Evolutionary conservation across 92 coral and sea anemone species (phyloP), one percentile per base, ranked within the genome.

Genomic region (Epizoanthus rinbou): DNA sequence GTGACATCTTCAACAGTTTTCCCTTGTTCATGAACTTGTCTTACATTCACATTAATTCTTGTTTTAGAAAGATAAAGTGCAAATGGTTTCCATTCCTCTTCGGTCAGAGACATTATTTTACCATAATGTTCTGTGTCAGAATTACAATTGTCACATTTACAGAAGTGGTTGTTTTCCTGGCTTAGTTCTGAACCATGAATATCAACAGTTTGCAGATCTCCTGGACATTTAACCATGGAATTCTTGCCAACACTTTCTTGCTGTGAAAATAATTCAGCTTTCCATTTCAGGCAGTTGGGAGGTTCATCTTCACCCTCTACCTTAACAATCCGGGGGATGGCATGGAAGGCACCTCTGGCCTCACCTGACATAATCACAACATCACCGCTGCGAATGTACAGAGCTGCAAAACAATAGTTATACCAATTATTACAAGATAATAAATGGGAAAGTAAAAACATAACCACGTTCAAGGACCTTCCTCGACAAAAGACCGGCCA

Each of bases 331-430:
- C 99, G 91, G 5, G 99, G 99, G 14, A 96, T 97, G 24, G 99
- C 99, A 75, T 96, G 99, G 75, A 93, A 96, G 47, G 99, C 99
- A 59, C 89, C 90, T 58, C 99, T 88, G 45, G 99, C 86, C 68
- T 93, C 90, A 6, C 90, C 92, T 19, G 99, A 93, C 99, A 96
- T 96, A 4, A 96, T 91, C 54, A 94, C 85, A 58, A 96, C 83
- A 82, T 96, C 99, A 11, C 99, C 99, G 84, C 99, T 96, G 62
- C 89, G 92, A 62, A 96, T 85, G 84, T 86, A 92, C 75, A 96
- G 89, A 8, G 99, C 99, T 96, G 92, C 56, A 86, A 88, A 81
- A 50, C 13, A 21, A 9, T 18, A n/a, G n/a, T n/a, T n/a, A 4
- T 18, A 33, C 62, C 33, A 76, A 68, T 37, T 37, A 37, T 37